Percentiles rank a stretch among this genome's conserved stretches.
phyloP scores from a whole-genome alignment of 2,797 vertebrate species.

The Arremon brunneinucha region DNA sequence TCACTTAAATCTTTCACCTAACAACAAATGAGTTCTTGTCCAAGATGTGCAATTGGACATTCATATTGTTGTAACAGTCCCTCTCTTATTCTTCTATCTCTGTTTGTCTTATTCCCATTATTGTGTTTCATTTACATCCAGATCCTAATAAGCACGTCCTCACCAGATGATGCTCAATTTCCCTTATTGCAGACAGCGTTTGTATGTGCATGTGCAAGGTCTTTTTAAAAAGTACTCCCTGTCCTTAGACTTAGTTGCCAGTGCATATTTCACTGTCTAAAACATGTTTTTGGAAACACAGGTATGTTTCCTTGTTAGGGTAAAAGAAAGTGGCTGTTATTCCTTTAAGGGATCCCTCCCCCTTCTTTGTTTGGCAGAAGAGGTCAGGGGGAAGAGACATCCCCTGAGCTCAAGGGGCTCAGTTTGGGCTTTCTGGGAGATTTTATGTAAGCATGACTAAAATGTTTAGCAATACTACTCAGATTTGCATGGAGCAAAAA shows the following conservation, averaged over 20 bases:
- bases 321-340: background rate
- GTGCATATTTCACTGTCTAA: background rate
- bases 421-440: constrained; percentile 36
- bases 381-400: constrained; percentile 57
- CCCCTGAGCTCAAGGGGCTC: constrained; percentile 39
- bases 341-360: constrained; percentile 21
- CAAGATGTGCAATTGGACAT: background rate
- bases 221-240: background rate
- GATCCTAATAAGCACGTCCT: background rate
- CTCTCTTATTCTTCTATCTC: background rate
- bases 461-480: constrained; percentile 58
- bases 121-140: background rate
- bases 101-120: background rate
- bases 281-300: background rate
- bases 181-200: background rate
- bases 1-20: background rate
- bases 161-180: background rate
- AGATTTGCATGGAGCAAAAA: constrained; percentile 16
- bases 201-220: accelerated
- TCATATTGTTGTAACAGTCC: background rate
- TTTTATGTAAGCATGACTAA: constrained; percentile 66
- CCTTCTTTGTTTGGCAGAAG: constrained; percentile 9
- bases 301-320: background rate
- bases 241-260: background rate
- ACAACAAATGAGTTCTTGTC: background rate